Conservation (phyloP, 2,797 vertebrate genomes). For the Halcyon chelicuti region DNA sequence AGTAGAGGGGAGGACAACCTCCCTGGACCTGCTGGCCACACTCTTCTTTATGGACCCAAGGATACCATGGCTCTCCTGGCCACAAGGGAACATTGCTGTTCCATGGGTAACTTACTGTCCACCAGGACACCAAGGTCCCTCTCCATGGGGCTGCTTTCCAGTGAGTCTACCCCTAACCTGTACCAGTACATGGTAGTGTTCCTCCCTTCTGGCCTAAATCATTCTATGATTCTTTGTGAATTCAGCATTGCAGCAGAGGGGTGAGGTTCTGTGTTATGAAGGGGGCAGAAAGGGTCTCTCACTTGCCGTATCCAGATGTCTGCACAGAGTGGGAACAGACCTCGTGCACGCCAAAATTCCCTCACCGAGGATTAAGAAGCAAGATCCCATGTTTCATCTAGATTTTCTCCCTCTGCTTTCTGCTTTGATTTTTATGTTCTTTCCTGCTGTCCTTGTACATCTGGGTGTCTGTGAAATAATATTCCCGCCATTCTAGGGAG, state of each 20-base stretch:
- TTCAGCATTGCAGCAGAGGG: not conserved
- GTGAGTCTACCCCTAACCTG: too few relatives aligned
- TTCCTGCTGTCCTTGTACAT: not conserved
- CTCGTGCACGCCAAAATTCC: not conserved
- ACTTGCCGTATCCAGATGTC: accelerated
- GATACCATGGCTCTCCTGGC: too few relatives aligned
- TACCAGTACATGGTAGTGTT: too few relatives aligned
- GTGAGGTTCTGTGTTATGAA: not conserved
- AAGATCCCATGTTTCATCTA: not conserved
- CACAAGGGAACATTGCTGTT: too few relatives aligned
- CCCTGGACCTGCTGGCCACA: too few relatives aligned
- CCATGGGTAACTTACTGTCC: too few relatives aligned
- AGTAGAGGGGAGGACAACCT: too few relatives aligned
- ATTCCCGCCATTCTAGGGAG: not conserved
- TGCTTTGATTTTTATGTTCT: not conserved
- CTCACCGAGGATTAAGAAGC: accelerated
- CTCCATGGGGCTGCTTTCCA: too few relatives aligned
- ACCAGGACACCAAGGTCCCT: too few relatives aligned
- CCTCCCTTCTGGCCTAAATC: too few relatives aligned
- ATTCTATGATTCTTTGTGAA: not conserved
- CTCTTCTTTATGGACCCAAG: too few relatives aligned
- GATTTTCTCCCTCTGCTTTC: not conserved
- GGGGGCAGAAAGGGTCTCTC: not conserved
- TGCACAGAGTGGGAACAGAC: not conserved
- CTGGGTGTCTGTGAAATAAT: not conserved